Percentiles rank a stretch among this genome's conserved stretches.
phyloP scores from a whole-genome alignment of 92 coral and sea anemone species.

The Nematostella vectensis region DNA sequence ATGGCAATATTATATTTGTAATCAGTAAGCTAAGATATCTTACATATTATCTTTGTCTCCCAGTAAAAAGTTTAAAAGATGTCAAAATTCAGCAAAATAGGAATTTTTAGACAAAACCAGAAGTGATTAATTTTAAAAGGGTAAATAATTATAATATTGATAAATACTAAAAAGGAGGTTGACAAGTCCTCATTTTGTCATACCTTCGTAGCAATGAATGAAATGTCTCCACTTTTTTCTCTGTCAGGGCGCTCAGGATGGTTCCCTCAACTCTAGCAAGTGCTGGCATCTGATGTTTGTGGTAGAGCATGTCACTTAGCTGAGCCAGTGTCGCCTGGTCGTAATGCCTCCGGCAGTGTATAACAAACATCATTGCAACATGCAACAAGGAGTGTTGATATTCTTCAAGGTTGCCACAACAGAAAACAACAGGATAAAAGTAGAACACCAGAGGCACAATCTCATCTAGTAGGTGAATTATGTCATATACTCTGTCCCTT shows the following conservation, averaged over 20 bases:
- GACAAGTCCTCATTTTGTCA: no score
- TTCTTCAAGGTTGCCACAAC: conserved; percentile 6
- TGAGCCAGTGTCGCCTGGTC: conserved; percentile 47
- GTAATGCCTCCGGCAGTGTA: conserved; percentile 24
- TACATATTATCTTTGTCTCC: no score
- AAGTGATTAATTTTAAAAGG: no score
- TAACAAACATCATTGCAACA: conserved; percentile 24
- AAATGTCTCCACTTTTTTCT: conserved; percentile 42
- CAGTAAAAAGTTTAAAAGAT: not conserved
- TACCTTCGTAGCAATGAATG: conserved; percentile 43
- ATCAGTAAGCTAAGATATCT: no score
- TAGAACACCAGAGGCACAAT: conserved; percentile 39
- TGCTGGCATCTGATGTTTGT: conserved; percentile 1
- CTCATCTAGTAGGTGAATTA: conserved; percentile 19
- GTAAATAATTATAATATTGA: no score
- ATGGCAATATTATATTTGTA: not conserved
- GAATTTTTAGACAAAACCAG: no score
- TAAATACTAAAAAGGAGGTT: no score
- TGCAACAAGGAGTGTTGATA: conserved; percentile 12
- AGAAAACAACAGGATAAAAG: conserved; percentile 32
- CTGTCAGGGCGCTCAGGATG: conserved; percentile 21
- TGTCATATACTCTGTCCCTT: conserved; percentile 7
- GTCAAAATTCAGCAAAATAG: no score
- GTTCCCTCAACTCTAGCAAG: not conserved
- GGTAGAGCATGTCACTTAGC: conserved; percentile 24